Conservation (phyloP, 2,113 vertebrate species). For the Pungitius pungitius region DNA sequence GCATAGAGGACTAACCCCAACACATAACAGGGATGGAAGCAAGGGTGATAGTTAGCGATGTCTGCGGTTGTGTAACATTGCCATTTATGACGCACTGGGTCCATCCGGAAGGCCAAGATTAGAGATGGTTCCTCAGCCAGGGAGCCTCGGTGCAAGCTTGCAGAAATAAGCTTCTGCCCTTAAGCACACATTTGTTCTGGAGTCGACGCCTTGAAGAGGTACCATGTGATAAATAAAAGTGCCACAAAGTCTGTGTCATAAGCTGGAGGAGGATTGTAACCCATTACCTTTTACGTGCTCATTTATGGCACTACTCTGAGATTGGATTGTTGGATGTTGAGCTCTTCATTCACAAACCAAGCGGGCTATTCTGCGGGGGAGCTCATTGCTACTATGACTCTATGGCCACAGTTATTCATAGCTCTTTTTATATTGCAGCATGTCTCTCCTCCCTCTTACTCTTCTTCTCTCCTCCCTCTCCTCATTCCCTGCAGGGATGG, state of each 20-base stretch:
- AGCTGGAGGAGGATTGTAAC: not conserved
- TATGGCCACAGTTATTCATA: constrained; percentile 64
- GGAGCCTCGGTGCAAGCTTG: not conserved
- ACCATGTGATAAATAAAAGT: not conserved
- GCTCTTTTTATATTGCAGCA: constrained; percentile 57
- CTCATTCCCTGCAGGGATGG: constrained; percentile 66
- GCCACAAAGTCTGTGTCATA: not conserved
- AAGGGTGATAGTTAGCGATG: constrained; percentile 40
- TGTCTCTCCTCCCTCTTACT: constrained; percentile 54
- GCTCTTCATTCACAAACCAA: constrained; percentile 61
- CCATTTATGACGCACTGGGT: constrained; percentile 50
- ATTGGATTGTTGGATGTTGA: constrained; percentile 26
- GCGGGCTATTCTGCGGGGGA: constrained; percentile 38
- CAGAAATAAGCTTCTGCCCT: not conserved
- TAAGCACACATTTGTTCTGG: not conserved
- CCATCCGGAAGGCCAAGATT: constrained; percentile 12
- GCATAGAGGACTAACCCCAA: constrained; percentile 39
- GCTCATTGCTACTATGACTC: constrained; percentile 51
- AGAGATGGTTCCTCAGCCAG: constrained; percentile 3
- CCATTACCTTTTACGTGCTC: not conserved
- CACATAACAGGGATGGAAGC: constrained; percentile 43
- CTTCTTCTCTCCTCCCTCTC: constrained; percentile 48
- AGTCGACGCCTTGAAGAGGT: not conserved
- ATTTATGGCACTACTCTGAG: constrained; percentile 7
- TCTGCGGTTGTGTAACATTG: constrained; percentile 60